These are phyloP conservation scores for Arenaria interpres DNA, from an alignment of 2,113 vertebrate genomes.

Conservation along the genomic window DNA sequence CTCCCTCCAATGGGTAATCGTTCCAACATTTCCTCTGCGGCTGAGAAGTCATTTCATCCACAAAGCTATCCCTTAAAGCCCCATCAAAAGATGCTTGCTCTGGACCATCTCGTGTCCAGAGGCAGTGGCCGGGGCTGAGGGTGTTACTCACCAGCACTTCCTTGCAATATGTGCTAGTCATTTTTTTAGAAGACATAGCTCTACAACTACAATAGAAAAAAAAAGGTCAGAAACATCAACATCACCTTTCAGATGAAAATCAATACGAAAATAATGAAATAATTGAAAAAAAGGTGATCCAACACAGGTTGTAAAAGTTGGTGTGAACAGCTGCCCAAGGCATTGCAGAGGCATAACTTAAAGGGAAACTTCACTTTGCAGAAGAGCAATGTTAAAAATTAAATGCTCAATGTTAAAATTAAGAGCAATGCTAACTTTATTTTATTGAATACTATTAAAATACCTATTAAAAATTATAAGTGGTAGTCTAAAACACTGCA, in stretches of 20 bases:
- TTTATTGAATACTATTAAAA: not conserved
- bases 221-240: not conserved
- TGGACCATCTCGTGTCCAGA: fast-evolving
- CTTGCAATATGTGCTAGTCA: not conserved
- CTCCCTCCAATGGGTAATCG: fast-evolving
- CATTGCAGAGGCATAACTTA: not conserved
- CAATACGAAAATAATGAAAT: not conserved
- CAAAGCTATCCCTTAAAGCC: not conserved
- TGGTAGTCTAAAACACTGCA: not conserved
- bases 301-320: not conserved
- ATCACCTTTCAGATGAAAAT: not conserved
- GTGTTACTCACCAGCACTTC: not conserved
- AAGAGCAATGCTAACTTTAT: not conserved
- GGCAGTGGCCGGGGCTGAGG: fast-evolving
- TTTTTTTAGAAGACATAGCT: not conserved
- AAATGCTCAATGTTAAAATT: no score
- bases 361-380: not conserved
- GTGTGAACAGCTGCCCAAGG: not conserved
- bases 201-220: not conserved
- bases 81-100: not conserved
- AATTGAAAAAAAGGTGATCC: not conserved
- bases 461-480: not conserved
- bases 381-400: not conserved
- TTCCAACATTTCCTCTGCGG: not conserved
- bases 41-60: not conserved